Evolutionary conservation across 2,113 vertebrate genomes (phyloP).

Genomic region (Psilopsiagon aymara): DNA sequence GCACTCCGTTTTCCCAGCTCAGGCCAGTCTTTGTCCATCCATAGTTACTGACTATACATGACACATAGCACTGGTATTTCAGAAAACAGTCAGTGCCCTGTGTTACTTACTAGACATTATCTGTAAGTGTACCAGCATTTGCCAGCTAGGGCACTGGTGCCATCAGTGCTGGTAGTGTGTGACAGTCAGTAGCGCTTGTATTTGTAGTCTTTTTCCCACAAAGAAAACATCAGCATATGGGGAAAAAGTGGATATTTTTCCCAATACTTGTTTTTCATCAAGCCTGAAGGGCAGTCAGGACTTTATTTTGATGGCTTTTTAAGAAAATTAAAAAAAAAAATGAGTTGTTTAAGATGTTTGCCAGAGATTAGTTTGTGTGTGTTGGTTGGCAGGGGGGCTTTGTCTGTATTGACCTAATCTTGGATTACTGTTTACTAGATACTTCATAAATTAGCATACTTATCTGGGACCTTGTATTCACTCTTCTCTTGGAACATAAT

Average conservation of each 20-base stretch:
- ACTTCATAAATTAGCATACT: background rate
- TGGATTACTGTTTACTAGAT: background rate
- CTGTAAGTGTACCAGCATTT: background rate
- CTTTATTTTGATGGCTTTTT: background rate
- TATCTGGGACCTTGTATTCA: background rate
- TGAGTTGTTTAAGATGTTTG: background rate
- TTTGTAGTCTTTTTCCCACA: background rate
- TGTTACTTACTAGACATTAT: background rate
- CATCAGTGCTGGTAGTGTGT: background rate
- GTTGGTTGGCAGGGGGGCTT: background rate
- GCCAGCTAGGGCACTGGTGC: background rate
- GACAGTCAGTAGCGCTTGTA: background rate
- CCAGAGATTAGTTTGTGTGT: background rate
- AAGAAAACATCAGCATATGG: background rate
- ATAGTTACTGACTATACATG: background rate
- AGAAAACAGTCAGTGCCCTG: fast-evolving
- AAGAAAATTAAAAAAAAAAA: background rate
- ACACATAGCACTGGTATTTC: background rate
- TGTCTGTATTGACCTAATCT: background rate
- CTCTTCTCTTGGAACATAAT: background rate
- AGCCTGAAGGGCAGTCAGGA: background rate
- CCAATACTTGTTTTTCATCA: background rate
- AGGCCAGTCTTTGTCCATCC: background rate
- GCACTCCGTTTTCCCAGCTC: background rate
- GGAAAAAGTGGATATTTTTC: background rate